Base-by-base conservation (phyloP, 2,888 invertebrate species). In the Gisinianus flammeolus region DNA sequence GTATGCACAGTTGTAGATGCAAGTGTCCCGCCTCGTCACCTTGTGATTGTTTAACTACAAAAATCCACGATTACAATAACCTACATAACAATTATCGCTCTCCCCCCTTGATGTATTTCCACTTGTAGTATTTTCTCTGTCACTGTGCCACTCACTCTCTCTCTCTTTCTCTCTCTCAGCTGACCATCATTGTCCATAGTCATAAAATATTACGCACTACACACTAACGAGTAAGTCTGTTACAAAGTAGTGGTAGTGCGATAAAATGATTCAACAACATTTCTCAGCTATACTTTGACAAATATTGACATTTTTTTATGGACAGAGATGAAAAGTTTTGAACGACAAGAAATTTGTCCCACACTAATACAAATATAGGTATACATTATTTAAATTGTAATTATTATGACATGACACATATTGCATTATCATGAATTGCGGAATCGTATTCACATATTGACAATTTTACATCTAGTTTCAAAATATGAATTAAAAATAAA, bases 21-120 rank as follows among this genome's bases (percentile, higher is more conserved):
- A n/a, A n/a, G n/a, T n/a, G n/a, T n/a, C 67, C 76, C 76, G 54
- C 76, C 76, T 76, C 54, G 35, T 76, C 67, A 76, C 76, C 76
- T 76, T 76, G 76, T 76, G 30, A 76, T 68, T 68, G 56, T 76
- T 76, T 76, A 72, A 56, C 72, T 72, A 33, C 30, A 35, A 12
- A 22, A 26, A n/a, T 62, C n/a, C n/a, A 62, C 26, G 22, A 62
- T 26, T 8, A 62, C 22, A 22, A 62, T 62, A 12, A 62, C 8
- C 62, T 22, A 62, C 62, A 62, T 22, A 26, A 62, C 10, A 26
- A 62, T 62, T 26, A 62, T 12, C 62, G 62, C 24, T 62, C 26
- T 2, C 62, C 22, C 12, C 3, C 12, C 22, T 26, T 58, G 22
- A 5, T 24, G 5, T 4, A 22, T 26, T 62, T 26, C 22, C 22